Percentiles rank a stretch among this genome's conserved stretches.
These are phyloP conservation scores for Calliscelio sp. DNA, from an alignment of 2,888 invertebrate species.

Conservation along the genomic window DNA sequence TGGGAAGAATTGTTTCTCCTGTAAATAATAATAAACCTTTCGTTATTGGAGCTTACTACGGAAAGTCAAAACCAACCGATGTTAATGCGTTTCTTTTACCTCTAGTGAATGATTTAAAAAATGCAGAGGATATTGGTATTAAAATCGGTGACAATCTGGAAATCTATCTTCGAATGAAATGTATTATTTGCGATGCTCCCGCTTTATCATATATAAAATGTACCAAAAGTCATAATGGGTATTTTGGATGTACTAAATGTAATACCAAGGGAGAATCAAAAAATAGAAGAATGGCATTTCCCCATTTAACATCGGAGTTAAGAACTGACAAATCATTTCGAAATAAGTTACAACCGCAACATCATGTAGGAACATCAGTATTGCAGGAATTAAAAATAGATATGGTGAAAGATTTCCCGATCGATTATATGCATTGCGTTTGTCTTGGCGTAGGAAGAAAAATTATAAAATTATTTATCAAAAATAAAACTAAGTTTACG, in stretches of 20 bases:
- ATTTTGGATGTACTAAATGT: constrained; percentile 3
- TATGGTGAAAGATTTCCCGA: constrained; percentile 1
- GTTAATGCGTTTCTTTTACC: constrained; percentile 13
- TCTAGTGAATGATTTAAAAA: constrained; percentile 21
- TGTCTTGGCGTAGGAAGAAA: background rate
- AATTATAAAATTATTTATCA: constrained; percentile 1
- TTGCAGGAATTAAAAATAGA: constrained; percentile 5
- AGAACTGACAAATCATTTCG: constrained; percentile 3
- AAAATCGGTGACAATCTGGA: background rate
- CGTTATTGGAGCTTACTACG: constrained; percentile 40
- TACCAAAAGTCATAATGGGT: constrained; percentile 7
- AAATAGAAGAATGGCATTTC: constrained; percentile 6
- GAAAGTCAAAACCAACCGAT: constrained; percentile 28
- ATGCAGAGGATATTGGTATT: constrained; percentile 9
- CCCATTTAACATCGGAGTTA: background rate
- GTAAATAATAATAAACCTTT: constrained; percentile 19
- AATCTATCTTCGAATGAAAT: background rate
- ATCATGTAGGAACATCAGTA: background rate
- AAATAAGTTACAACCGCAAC: background rate
- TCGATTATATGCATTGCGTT: constrained; percentile 12
- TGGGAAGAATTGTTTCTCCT: constrained; percentile 10
- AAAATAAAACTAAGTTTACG: constrained; percentile 6
- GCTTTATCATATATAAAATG: background rate
- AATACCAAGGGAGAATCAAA: background rate
- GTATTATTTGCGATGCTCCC: constrained; percentile 18